phyloP scores from a whole-genome alignment of 2,797 vertebrate species.

The Saguinus oedipus region DNA sequence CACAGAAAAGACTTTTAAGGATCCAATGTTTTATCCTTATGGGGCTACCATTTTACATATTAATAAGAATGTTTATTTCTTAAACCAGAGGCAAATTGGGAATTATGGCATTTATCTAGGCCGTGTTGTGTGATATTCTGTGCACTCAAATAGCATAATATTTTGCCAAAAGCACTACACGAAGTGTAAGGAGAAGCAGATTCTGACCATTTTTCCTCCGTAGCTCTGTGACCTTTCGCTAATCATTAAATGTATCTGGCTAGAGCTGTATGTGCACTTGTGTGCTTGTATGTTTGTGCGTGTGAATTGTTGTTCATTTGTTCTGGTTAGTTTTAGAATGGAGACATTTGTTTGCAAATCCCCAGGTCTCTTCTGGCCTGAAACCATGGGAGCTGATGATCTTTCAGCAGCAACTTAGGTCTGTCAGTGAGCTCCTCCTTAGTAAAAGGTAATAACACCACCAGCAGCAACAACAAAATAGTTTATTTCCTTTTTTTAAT shows the following conservation, averaged over 20 bases:
- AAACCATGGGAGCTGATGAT: neutral
- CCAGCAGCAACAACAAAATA: neutral
- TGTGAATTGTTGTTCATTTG: neutral
- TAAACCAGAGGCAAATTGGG: neutral
- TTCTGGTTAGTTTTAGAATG: neutral
- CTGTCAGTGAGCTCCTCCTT: too few species aligned
- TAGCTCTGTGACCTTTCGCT: neutral
- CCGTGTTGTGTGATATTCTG: neutral
- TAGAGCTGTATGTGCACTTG: neutral
- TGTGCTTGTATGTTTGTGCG: neutral
- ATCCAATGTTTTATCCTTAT: neutral
- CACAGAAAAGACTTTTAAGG: conserved; percentile 31
- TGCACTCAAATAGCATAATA: neutral
- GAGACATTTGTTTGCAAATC: neutral
- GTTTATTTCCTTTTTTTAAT: neutral
- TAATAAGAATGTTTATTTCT: conserved; percentile 47
- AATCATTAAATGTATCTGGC: neutral
- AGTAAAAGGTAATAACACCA: neutral
- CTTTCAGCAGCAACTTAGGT: neutral
- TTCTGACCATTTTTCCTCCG: neutral
- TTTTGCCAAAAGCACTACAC: neutral
- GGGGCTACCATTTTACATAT: conserved; percentile 28
- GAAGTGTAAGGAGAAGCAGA: neutral
- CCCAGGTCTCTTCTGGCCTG: neutral
- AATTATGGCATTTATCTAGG: neutral